These are phyloP conservation scores for Ellobius talpinus DNA, from an alignment of 2,113 vertebrate species.

Conservation along the genomic window DNA sequence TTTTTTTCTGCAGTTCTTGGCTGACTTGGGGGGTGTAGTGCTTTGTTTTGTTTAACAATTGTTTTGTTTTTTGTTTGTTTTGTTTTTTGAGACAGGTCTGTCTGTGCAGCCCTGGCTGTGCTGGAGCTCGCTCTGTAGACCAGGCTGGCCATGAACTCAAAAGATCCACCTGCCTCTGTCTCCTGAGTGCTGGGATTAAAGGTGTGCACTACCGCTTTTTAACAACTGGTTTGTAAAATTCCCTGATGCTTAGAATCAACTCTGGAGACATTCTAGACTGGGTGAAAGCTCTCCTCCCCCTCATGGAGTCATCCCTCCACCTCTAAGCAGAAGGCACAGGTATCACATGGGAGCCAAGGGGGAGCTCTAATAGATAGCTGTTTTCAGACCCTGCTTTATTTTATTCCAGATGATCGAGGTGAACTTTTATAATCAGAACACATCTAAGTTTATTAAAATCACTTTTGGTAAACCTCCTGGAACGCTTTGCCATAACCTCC, in stretches of 20 bases:
- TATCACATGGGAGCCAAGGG: not conserved
- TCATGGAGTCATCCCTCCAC: not conserved
- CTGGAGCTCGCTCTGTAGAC: not conserved
- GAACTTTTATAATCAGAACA: slow-evolving; percentile 42
- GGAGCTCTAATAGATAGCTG: not conserved
- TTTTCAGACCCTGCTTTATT: not conserved
- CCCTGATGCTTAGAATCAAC: slow-evolving; percentile 24
- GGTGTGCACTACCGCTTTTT: not conserved
- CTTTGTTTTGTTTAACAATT: not conserved
- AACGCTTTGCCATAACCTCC: slow-evolving; percentile 38
- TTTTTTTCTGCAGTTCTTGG: not conserved
- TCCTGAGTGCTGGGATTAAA: not conserved
- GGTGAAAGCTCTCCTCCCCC: not conserved
- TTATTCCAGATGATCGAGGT: slow-evolving; percentile 5
- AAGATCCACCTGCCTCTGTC: not conserved
- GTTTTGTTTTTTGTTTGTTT: not conserved
- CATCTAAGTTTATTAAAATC: slow-evolving; percentile 23
- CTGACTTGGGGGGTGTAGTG: not conserved
- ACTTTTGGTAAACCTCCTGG: not conserved
- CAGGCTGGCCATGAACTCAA: not conserved
- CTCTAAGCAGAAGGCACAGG: not conserved
- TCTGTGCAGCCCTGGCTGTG: not conserved
- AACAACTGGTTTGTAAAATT: not conserved
- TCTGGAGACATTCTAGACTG: not conserved
- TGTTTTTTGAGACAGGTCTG: not conserved